A percentile compares a stretch with the other conserved stretches of the same genome.
phyloP scores from a whole-genome alignment of 2,113 vertebrate species.

The Nothocercus julius region DNA sequence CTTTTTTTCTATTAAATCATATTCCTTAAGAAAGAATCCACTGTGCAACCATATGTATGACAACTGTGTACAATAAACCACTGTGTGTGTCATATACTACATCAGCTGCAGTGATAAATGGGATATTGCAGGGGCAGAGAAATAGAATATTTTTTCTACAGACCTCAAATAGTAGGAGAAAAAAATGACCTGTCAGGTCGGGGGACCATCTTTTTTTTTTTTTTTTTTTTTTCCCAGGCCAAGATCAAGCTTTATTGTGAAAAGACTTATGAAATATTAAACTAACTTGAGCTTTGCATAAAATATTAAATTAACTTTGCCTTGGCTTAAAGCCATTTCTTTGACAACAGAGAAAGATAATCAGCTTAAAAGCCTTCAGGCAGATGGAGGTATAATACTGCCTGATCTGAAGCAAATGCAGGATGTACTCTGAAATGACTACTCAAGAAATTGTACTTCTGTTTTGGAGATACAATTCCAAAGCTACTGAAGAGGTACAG shows the following conservation, averaged over 20 bases:
- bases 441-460: neutral
- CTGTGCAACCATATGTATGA: neutral
- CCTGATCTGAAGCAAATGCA: neutral
- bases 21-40: neutral
- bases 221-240: neutral
- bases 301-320: constrained; percentile 15
- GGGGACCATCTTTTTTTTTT: neutral
- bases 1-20: neutral
- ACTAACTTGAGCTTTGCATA: neutral
- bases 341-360: neutral
- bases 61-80: neutral
- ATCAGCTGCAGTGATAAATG: neutral
- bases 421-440: neutral
- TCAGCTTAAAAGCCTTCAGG: neutral
- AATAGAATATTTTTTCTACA: neutral
- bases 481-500: neutral
- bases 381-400: fast-evolving
- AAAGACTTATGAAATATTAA: neutral
- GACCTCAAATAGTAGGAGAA: neutral
- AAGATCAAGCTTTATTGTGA: neutral
- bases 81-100: neutral
- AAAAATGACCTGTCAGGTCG: neutral
- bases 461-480: neutral
- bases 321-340: constrained; percentile 12
- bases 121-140: neutral